These are phyloP conservation scores for Cynopterus brachyotis DNA, from an alignment of 2,113 vertebrate species.

Conservation along the genomic window DNA sequence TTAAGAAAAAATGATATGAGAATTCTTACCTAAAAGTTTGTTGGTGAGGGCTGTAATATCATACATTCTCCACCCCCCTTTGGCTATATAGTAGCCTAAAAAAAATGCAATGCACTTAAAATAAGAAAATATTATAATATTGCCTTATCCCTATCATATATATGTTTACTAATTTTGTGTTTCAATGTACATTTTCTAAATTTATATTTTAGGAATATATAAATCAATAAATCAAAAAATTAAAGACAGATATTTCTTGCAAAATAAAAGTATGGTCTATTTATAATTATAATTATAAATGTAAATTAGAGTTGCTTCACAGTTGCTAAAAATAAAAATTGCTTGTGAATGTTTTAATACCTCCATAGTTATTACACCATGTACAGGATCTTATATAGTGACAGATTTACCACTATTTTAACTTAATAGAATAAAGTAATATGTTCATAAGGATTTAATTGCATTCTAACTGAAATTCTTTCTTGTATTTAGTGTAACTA, in stretches of 20 bases:
- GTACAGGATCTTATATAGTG: constrained; percentile 39
- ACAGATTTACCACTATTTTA: constrained; percentile 72
- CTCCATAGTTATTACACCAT: constrained; percentile 56
- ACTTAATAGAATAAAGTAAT: constrained; percentile 71
- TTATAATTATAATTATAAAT: constrained; percentile 67
- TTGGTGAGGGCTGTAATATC: background rate
- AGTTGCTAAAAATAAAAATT: constrained; percentile 70
- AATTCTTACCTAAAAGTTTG: constrained; percentile 8
- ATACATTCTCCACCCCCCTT: background rate
- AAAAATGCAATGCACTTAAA: background rate
- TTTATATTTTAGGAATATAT: constrained; percentile 48
- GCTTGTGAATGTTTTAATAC: constrained; percentile 65
- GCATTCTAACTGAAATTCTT: constrained; percentile 68
- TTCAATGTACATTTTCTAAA: constrained; percentile 6
- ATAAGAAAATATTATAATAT: background rate
- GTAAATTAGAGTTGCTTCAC: constrained; percentile 58
- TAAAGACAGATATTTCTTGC: constrained; percentile 30
- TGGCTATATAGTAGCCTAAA: background rate
- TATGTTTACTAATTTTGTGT: constrained; percentile 55
- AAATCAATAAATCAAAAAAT: constrained; percentile 61
- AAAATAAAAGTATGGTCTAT: constrained; percentile 55
- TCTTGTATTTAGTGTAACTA: background rate
- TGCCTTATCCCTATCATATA: background rate
- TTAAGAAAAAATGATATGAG: background rate
- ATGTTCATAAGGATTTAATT: constrained; percentile 69